Base-by-base conservation (phyloP, 2,797 vertebrate genomes). In the Serranus cabrilla region DNA sequence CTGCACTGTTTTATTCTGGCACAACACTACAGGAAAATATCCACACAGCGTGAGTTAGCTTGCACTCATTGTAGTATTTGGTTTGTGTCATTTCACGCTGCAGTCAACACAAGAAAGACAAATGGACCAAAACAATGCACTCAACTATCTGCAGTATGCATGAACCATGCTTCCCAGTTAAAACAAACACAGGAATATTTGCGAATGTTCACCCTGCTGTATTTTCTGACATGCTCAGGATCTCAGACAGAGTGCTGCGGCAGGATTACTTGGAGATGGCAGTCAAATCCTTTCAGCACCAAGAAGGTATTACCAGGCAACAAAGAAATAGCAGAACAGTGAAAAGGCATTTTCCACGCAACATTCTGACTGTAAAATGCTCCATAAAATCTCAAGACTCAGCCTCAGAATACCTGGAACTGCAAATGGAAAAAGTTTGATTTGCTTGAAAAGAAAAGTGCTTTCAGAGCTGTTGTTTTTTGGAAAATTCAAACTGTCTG, bases 281-380 rank as follows among this genome's bases (percentile, higher is more conserved):
- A 81, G 21, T 78, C 25, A 67, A 81, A 69, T 64, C 49, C 55
- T 66, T 72, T 58, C 21, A 69, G 47, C 25, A 59, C 16, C 25
- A 23, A 37, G 55, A 55, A 5, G 20, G 5, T 51, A 62, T 76
- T 74, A 64, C 64, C 69, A 62, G 11, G 10, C 40, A 47, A 74
- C 70, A 71, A 37, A 54, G 40, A 54, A 81, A 65, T 11, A 61
- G 67, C 23, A 52, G 34, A 85, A 47, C 9, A 69, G 43, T 16
- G 68, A 71, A 83, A 54, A 62, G 2, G 2, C 4, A 46, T 60
- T 85, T 65, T 72, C 6, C 25, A 47, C 1, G 4, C n/a, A 59
- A 69, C 37, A 57, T 16, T 66, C 34, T 43, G 34, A 78, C 55
- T 74, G 45, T 71, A 25, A 76, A 69, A 72, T 56, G 34, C 11